These are phyloP conservation scores for Siniperca knerii DNA, from an alignment of 2,113 vertebrate genomes.

Conservation along the genomic window DNA sequence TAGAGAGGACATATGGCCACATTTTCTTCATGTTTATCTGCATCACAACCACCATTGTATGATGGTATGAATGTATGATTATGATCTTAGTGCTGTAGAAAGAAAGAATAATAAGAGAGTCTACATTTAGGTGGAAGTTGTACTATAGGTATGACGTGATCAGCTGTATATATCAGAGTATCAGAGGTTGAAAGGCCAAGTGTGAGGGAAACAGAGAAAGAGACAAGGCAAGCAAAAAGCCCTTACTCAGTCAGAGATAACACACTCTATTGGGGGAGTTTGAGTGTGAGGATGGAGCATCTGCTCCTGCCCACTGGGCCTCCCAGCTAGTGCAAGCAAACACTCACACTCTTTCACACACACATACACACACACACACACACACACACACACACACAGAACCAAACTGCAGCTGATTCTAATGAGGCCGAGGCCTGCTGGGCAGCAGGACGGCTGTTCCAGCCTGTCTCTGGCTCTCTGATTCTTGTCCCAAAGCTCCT, in stretches of 20 bases:
- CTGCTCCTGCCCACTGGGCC: conserved; percentile 76
- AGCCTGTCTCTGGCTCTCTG: conserved; percentile 61
- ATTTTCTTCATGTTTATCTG: background rate
- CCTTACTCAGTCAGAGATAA: conserved; percentile 46
- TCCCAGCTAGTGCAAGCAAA: conserved; percentile 68
- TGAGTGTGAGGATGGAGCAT: conserved; percentile 76
- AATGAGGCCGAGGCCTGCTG: conserved; percentile 76
- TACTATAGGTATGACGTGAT: background rate
- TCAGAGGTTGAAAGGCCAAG: conserved; percentile 41
- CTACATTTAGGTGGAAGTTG: background rate
- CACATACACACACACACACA: conserved; percentile 27
- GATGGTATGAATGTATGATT: too few relatives aligned
- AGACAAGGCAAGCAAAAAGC: conserved; percentile 37
- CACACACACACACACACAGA: conserved; percentile 28
- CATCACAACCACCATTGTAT: background rate
- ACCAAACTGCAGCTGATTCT: conserved; percentile 71
- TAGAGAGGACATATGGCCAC: background rate
- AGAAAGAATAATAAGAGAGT: background rate
- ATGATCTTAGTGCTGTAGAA: background rate
- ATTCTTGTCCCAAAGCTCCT: conserved; percentile 68
- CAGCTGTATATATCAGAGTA: background rate
- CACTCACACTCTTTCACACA: conserved; percentile 39
- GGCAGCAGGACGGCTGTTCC: conserved; percentile 64
- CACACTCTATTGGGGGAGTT: conserved; percentile 57
- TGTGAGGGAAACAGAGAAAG: background rate